These are phyloP conservation scores for Dicranocentrus wangi DNA, from an alignment of 2,888 invertebrate species.

Conservation along the genomic window DNA sequence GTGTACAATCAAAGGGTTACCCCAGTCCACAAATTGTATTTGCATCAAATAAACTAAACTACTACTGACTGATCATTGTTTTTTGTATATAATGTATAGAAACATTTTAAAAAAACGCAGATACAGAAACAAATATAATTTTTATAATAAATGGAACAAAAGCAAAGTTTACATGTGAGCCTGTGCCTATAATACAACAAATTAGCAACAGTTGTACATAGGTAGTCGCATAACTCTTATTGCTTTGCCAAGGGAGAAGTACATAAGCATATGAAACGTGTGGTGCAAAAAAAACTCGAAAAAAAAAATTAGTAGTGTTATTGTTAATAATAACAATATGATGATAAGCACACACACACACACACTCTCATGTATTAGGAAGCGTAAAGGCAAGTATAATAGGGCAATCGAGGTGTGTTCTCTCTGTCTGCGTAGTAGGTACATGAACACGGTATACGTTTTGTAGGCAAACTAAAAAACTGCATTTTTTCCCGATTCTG, in stretches of 20 bases:
- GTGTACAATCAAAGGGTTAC: too few relatives aligned
- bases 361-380: slow-evolving; percentile 8
- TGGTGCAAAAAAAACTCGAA: slow-evolving; percentile 3
- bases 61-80: slow-evolving; percentile 25
- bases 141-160: background rate
- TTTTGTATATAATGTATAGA: background rate
- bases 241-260: background rate
- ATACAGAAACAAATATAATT: slow-evolving; percentile 7
- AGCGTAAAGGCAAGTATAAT: background rate
- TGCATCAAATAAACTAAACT: too few relatives aligned
- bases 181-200: background rate
- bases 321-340: slow-evolving; percentile 15
- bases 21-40: too few relatives aligned
- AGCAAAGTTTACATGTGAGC: background rate
- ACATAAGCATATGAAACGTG: background rate
- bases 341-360: background rate
- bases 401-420: background rate
- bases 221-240: too few relatives aligned
- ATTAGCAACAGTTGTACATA: background rate
- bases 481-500: slow-evolving; percentile 12
- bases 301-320: too few relatives aligned
- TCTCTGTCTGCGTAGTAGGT: background rate
- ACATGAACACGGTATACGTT: too few relatives aligned
- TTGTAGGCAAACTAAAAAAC: slow-evolving; percentile 25
- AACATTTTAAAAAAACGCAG: background rate